Evolutionary conservation across 1,140 invertebrate genomes (phyloP), one percentile per base, ranked within the genome.

Genomic region (Oreohelix idahoensis): DNA sequence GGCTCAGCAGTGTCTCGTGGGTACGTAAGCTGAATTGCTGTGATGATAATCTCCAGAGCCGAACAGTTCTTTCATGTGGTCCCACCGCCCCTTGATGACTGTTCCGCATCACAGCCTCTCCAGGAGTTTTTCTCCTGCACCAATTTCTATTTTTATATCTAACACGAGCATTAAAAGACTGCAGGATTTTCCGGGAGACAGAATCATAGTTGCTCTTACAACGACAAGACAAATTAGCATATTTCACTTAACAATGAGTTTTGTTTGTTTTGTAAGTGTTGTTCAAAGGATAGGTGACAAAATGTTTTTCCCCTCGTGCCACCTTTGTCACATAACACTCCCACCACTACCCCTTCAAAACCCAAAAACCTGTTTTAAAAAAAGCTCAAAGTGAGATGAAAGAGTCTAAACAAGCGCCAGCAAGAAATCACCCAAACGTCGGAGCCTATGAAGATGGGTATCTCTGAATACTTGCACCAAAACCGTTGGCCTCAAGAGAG

Each of bases 61-160:
- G n/a, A 66, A 66, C n/a, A 17, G 11, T 4, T 66, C 63, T 66
- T 66, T 32, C n/a, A 66, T 66, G n/a, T 32, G 4, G 63, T 32
- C 63, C 10, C 29, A 32, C 4, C 1, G 38, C 1, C 45, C 45
- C 29, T 76, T 76, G 74, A 76, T 53, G 36, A 32, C 45, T 53
- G 74, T 76, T 76, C 74, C 74, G 74, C 32, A 76, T 35, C 74
- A 29, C 4, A 35, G 63, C 63, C 29, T 66, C 26, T n/a, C 20
- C 20, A 20, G 15, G 42, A 45, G 42, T 15, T 45, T 8, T 15
- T 45, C 42, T 45, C 15, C 42, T 45, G 42, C 42, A 15, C 15
- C 42, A 45, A 45, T 15, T 45, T 8, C 42, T 15, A 15, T 45
- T 45, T 45, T 45, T 45, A 45, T 45, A 8, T 45, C 15, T 45